Base-by-base conservation (phyloP, 2,888 invertebrate species). In the Balanococcus diminutus region DNA sequence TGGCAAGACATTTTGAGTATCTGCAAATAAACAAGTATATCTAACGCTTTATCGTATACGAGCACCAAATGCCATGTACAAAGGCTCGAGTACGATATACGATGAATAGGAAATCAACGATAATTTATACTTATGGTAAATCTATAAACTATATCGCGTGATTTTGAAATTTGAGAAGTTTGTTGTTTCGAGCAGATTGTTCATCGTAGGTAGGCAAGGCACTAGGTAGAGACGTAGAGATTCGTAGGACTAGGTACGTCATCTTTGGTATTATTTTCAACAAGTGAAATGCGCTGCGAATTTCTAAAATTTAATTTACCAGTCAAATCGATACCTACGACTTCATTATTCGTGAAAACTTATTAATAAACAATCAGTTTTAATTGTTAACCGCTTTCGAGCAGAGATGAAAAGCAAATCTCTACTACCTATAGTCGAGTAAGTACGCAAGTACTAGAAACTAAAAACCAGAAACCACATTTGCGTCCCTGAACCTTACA, bases 1-100 rank as follows among this genome's bases (percentile, higher is more conserved):
- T 84, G 84, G 31, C 84, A 42, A 72, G 84, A 84, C 84, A 84
- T 84, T 25, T 84, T 84, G 32, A 67, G 11, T 8, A 67, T 67
- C 61, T 67, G 61, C 9, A 14, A 67, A 28, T 11, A 67, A 3
- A 67, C 25, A n/a, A n/a, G 1, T 19, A 51, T 19, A 36, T 6
- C 8, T 8, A 8, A 19, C 19, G n/a, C 19, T 19, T 51, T 5
- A 6, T 36, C 36, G 36, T 36, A 36, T 36, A 36, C 5, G 5
- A 6, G 8, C 8, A 36, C 8, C 8, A 6, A 36, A 36, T 6
- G 8, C 36, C 36, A 36, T 8, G 36, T 36, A 6, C 5, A 51
- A 51, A 51, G 8, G 1, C 51, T 19, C 19, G n/a, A 19, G 4
- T 4, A 42, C 42, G 14, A 11, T 14, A 42, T 9, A 2, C 11